Evolutionary conservation across 2,113 vertebrate genomes (phyloP).

Genomic region (Python bivittatus): DNA sequence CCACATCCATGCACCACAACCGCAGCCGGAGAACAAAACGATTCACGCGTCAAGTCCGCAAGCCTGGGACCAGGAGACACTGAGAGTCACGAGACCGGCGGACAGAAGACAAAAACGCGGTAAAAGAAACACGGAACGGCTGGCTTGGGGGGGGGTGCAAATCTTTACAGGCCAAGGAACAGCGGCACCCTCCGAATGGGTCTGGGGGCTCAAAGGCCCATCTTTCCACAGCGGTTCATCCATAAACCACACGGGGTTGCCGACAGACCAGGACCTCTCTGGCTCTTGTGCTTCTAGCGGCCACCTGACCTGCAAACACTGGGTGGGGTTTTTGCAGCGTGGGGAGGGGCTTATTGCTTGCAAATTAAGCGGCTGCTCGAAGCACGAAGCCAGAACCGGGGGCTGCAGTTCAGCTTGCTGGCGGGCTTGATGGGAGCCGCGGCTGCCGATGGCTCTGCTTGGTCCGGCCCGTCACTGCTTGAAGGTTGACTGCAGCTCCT

Average conservation of each 20-base stretch:
- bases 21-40: not conserved
- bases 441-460: too few species aligned
- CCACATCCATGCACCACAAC: not conserved
- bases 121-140: conserved; percentile 30
- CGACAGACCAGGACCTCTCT: not conserved
- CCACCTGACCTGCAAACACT: not conserved
- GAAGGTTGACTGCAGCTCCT: conserved; percentile 89
- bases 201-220: not conserved
- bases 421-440: too few species aligned
- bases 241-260: not conserved
- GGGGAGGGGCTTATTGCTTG: too few species aligned
- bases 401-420: too few species aligned
- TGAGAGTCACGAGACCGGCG: not conserved
- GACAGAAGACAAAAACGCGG: not conserved
- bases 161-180: not conserved
- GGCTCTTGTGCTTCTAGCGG: not conserved
- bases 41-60: not conserved
- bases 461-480: conserved; percentile 67
- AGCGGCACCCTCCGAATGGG: fast-evolving
- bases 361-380: not conserved
- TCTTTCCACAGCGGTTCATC: not conserved
- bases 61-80: not conserved
- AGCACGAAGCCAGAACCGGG: too few species aligned
- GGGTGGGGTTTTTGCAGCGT: fast-evolving
- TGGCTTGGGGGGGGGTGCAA: not conserved